phyloP scores from a whole-genome alignment of 2,113 vertebrate species.

The Lanius ludovicianus region DNA sequence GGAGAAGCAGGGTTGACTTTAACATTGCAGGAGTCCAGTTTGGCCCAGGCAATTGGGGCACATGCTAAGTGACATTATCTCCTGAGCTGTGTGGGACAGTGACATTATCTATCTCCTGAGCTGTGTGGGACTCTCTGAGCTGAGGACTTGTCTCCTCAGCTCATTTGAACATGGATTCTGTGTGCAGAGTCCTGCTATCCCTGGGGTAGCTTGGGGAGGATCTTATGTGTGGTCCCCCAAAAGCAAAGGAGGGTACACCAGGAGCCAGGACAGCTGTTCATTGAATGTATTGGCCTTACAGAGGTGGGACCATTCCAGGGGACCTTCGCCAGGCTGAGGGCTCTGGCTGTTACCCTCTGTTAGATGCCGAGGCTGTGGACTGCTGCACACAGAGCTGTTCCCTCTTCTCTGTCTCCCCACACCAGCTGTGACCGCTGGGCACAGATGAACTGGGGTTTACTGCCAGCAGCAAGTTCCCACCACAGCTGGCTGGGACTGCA shows the following conservation, averaged over 20 bases:
- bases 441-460: neutral
- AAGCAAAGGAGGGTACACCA: neutral
- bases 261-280: neutral
- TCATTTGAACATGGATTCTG: neutral
- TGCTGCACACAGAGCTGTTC: neutral
- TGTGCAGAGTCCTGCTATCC: neutral
- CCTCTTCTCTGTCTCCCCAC: neutral
- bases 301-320: neutral
- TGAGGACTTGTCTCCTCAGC: neutral
- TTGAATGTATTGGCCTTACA: neutral
- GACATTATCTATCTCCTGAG: neutral
- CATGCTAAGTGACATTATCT: neutral
- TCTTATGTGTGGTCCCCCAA: neutral
- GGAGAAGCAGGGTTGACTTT: neutral
- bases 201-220: neutral
- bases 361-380: neutral
- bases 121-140: neutral
- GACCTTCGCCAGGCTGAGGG: neutral
- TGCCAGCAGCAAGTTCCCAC: neutral
- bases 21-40: neutral
- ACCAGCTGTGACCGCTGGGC: neutral
- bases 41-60: neutral
- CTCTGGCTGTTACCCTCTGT: neutral
- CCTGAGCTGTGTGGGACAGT: neutral
- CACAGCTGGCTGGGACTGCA: neutral